Base-by-base conservation (phyloP, 2,888 invertebrate species). In the Rhamnusium bicolor region DNA sequence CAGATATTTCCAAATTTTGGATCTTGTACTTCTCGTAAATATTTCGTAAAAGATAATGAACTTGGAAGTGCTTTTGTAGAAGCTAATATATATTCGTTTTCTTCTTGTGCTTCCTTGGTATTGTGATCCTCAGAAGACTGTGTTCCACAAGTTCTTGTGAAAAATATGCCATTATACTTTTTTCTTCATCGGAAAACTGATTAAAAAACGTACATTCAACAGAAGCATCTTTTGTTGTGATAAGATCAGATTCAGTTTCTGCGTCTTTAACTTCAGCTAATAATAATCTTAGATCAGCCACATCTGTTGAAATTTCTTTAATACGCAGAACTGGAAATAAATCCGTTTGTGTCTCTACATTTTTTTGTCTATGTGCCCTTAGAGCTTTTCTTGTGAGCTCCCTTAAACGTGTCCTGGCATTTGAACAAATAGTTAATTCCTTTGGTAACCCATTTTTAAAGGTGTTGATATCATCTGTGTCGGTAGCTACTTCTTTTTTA, bases 361-460 rank as follows among this genome's bases (percentile, higher is more conserved):
- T 89, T 71, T 89, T 91, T 82, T 89, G 89, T 68, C 85, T 84
- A 53, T 88, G 87, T 66, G 91, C 90, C 79, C 88, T 89, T 53
- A 92, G 84, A 2, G 92, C 92, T 85, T 88, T 90, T 79, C 90
- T 90, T 73, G 92, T 92, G 69, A 92, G 81, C 74, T 92, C 92
- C 82, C 90, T 89, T 49, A 92, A 84, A 53, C 90, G 88, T 80
- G 90, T 89, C 12, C 92, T 88, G 18, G 92, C 92, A 81, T 91
- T 91, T 0, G 90, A 89, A 79, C 91, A 91, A 80, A 92, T 91
- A 78, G 88, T 89, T 58, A 91, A 82, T 82, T 92, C 92, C 77
- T 85, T 84, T 0, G 84, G 83, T 18, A 80, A 78, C 18, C 73
- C 63, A 16, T 29, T 51, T 7, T 60, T 51, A 19, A 72, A 65